These are phyloP conservation scores for Lasioglossum vierecki DNA, from an alignment of 2,888 invertebrate species.

Conservation along the genomic window DNA sequence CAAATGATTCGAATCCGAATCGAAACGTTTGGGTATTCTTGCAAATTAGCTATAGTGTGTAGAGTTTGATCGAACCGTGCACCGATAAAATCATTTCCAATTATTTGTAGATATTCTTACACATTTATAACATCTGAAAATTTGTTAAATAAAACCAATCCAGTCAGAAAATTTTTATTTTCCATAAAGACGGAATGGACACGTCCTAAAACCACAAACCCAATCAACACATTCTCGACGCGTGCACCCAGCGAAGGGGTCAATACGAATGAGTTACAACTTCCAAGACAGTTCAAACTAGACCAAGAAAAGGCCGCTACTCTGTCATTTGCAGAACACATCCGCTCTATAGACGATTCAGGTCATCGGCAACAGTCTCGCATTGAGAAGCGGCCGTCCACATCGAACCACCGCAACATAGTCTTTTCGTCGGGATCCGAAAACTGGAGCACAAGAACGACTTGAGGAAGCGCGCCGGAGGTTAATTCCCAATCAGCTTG, in stretches of 20 bases:
- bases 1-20: no score
- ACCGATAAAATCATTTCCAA: no score
- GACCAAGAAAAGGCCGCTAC: slow-evolving; percentile 2
- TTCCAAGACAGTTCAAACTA: background rate
- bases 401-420: background rate
- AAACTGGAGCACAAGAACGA: background rate
- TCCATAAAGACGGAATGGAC: no score
- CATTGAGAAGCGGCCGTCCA: background rate
- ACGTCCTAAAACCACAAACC: background rate
- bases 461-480: background rate
- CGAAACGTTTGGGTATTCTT: no score
- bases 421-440: background rate
- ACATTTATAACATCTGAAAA: no score
- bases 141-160: no score
- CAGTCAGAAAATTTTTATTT: no score
- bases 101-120: no score
- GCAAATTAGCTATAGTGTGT: no score
- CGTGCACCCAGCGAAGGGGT: background rate
- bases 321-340: background rate
- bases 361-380: slow-evolving; percentile 1
- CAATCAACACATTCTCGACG: background rate
- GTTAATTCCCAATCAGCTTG: slow-evolving; percentile 13
- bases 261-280: background rate
- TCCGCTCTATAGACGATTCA: background rate
- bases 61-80: no score